Evolutionary conservation across 1,140 invertebrate species (phyloP).

Genomic region (Oscheius sp.): DNA sequence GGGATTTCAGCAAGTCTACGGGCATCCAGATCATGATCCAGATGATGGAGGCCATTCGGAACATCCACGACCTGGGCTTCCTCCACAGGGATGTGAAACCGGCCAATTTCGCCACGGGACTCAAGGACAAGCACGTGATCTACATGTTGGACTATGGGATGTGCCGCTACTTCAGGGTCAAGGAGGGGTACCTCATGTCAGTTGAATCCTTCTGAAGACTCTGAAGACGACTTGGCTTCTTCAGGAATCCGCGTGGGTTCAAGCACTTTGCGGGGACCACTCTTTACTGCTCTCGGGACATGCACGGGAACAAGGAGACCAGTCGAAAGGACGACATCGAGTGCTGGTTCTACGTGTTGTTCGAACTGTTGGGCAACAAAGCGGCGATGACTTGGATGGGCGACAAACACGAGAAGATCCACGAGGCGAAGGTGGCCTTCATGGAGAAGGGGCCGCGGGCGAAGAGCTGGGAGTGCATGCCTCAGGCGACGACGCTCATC

Average conservation of each 20-base stretch:
- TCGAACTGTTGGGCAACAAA: too few species aligned
- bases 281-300: too few species aligned
- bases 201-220: too few species aligned
- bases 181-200: neutral
- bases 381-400: too few species aligned
- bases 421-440: neutral
- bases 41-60: neutral
- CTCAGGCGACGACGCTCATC: neutral
- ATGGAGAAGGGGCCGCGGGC: neutral
- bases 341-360: too few species aligned
- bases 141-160: slow-evolving; percentile 18
- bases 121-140: neutral
- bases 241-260: too few species aligned
- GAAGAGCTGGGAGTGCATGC: neutral
- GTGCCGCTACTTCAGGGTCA: neutral
- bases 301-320: too few species aligned
- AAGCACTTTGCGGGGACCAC: too few species aligned
- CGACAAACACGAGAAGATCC: too few species aligned
- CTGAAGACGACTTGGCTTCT: too few species aligned
- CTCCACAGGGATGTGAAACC: slow-evolving; percentile 16
- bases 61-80: slow-evolving; percentile 19
- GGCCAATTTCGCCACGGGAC: slow-evolving; percentile 2
- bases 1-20: neutral
- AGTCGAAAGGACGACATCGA: too few species aligned
- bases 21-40: neutral